phyloP scores from a whole-genome alignment of 2,113 vertebrate species.

The Catharus minimus region DNA sequence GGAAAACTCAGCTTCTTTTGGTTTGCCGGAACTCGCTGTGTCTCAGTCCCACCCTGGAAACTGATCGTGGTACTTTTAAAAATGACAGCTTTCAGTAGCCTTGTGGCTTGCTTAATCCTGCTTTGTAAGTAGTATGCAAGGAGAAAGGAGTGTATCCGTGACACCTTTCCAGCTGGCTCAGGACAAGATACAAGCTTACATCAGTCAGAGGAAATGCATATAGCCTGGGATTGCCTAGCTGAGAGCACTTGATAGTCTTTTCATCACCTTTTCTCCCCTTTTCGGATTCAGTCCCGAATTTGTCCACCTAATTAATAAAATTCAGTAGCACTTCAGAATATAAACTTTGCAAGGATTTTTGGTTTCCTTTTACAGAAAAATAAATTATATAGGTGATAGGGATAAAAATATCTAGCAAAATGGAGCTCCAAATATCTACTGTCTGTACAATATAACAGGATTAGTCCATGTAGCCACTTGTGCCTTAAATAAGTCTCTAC shows the following conservation, averaged over 20 bases:
- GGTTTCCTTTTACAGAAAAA: not conserved
- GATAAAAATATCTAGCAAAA: not conserved
- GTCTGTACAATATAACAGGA: not conserved
- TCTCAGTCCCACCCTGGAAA: not conserved
- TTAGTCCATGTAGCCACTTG: not conserved
- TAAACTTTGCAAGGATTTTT: not conserved
- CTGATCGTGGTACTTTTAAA: rapidly evolving
- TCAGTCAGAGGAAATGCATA: not conserved
- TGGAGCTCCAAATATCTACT: not conserved
- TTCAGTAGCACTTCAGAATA: not conserved
- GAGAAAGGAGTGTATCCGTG: rapidly evolving
- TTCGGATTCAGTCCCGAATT: not conserved
- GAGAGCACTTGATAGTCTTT: not conserved
- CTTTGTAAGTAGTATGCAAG: not conserved
- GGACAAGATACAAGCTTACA: not conserved
- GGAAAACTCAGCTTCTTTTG: not conserved
- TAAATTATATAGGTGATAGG: too few relatives aligned
- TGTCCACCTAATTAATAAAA: not conserved
- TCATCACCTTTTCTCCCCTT: not conserved
- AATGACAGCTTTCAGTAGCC: not conserved
- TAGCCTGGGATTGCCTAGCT: not conserved
- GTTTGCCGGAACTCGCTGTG: not conserved
- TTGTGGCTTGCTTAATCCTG: not conserved
- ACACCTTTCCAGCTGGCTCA: not conserved
- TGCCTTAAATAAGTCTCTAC: not conserved